Evolutionary conservation across 1,140 invertebrate species (phyloP).

Genomic region (Coptotermes formosanus): DNA sequence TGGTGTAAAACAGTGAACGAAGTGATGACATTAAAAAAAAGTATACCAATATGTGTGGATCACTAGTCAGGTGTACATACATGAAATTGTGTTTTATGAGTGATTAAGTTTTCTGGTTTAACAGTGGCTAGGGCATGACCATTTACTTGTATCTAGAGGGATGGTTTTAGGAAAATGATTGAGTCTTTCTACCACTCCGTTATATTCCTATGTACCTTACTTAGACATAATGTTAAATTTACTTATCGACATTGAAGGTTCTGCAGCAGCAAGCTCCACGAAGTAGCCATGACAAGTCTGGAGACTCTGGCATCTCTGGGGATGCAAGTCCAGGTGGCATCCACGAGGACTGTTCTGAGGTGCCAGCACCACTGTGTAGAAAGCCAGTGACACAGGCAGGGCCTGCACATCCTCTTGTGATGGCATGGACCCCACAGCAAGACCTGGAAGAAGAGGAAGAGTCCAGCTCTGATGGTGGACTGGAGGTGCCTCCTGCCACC

Average conservation of each 20-base stretch:
- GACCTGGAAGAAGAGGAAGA: slow-evolving; percentile 59
- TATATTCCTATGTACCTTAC: too few species aligned
- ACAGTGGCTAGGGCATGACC: too few species aligned
- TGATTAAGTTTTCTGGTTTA: too few species aligned
- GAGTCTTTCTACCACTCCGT: too few species aligned
- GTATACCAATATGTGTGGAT: too few species aligned
- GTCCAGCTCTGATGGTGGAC: slow-evolving; percentile 64
- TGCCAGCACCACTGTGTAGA: neutral
- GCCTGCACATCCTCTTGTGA: neutral
- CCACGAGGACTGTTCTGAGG: slow-evolving; percentile 27
- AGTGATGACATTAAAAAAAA: too few species aligned
- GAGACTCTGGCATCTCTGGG: slow-evolving; percentile 77
- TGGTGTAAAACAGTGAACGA: too few species aligned
- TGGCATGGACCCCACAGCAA: slow-evolving; percentile 75
- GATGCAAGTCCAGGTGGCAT: slow-evolving; percentile 56
- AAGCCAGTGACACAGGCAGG: neutral
- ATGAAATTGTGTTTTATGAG: too few species aligned
- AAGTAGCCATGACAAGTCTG: slow-evolving; percentile 64
- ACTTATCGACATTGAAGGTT: neutral
- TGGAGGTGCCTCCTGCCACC: slow-evolving; percentile 45
- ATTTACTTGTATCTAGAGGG: too few species aligned
- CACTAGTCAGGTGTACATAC: too few species aligned
- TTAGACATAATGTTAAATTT: too few species aligned
- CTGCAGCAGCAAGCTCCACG: neutral
- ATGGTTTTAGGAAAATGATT: too few species aligned